Percentiles rank a stretch among this genome's conserved stretches.
Conservation (phyloP, 2,113 vertebrate species). For the Passer domesticus region DNA sequence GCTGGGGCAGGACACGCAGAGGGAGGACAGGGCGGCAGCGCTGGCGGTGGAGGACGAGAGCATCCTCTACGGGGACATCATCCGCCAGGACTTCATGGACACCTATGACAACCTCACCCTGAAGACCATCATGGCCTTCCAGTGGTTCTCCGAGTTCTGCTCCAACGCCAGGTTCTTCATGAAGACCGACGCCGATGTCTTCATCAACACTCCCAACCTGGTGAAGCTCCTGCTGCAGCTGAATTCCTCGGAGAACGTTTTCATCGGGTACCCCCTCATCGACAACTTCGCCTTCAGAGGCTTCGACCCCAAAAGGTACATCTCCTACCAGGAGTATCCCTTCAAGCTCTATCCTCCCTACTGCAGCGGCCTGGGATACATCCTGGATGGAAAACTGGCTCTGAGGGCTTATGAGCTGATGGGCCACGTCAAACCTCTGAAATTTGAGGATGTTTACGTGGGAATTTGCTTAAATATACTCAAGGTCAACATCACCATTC, state of each 20-base stretch:
- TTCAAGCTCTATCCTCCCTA: conserved; percentile 71
- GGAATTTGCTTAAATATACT: conserved; percentile 73
- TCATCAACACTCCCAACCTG: conserved; percentile 72
- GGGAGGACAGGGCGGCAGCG: neutral
- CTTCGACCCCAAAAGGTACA: conserved; percentile 21
- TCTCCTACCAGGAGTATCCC: conserved; percentile 70
- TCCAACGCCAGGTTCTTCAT: conserved; percentile 64
- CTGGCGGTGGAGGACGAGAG: conserved; percentile 71
- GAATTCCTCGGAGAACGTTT: conserved; percentile 61
- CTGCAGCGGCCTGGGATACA: conserved; percentile 71
- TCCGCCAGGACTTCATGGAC: conserved; percentile 73
- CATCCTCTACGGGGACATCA: conserved; percentile 69
- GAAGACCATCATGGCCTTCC: conserved; percentile 76
- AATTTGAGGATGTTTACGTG: conserved; percentile 77
- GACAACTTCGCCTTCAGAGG: conserved; percentile 50
- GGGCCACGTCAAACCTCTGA: conserved; percentile 70
- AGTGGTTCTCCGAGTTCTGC: conserved; percentile 73
- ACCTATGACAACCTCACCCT: conserved; percentile 73
- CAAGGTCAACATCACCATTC: conserved; percentile 61
- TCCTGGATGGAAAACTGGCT: conserved; percentile 69
- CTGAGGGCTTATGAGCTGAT: conserved; percentile 69
- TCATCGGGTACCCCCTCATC: conserved; percentile 67
- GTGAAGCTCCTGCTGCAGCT: conserved; percentile 65
- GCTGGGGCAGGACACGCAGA: conserved; percentile 25
- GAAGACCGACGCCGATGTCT: conserved; percentile 71